Evolutionary conservation across 2,113 vertebrate genomes (phyloP).

Genomic region (Perca schrenkii): DNA sequence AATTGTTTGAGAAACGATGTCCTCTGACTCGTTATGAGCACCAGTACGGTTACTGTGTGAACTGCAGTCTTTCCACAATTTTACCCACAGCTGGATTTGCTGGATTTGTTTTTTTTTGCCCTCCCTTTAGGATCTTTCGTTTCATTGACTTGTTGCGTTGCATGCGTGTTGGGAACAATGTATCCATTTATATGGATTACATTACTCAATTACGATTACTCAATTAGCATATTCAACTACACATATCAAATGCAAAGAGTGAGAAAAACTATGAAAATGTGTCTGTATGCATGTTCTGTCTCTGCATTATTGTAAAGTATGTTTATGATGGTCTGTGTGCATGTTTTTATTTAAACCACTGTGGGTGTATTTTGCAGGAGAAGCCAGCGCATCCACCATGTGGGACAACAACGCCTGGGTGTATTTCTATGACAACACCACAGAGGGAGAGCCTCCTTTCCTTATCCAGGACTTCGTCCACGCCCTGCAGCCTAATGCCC

Average conservation of each 20-base stretch:
- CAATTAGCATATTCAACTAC: not conserved
- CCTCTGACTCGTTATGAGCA: conserved; percentile 50
- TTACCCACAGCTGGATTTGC: conserved; percentile 27
- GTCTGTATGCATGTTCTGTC: not conserved
- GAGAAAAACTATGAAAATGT: not conserved
- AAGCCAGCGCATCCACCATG: conserved; percentile 99
- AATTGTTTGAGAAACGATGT: conserved; percentile 51
- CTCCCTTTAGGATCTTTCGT: conserved; percentile 21
- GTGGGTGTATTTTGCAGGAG: conserved; percentile 84
- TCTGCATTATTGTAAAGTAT: not conserved
- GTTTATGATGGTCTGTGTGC: not conserved
- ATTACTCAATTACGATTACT: not conserved
- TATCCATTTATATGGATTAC: not conserved
- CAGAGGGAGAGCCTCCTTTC: conserved; percentile 91
- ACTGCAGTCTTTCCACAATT: conserved; percentile 14
- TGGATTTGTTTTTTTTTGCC: not conserved
- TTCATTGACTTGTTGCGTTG: conserved; percentile 11
- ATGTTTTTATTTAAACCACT: conserved; percentile 13
- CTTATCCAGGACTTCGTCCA: conserved; percentile 97
- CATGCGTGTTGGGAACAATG: not conserved
- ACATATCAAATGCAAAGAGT: not conserved
- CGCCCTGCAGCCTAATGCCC: conserved; percentile 91
- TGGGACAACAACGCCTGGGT: conserved; percentile 98
- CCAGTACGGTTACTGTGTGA: not conserved
- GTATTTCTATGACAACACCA: conserved; percentile 92